Evolutionary conservation across 1,140 invertebrate genomes (phyloP).

Genomic region (Popillia japonica): DNA sequence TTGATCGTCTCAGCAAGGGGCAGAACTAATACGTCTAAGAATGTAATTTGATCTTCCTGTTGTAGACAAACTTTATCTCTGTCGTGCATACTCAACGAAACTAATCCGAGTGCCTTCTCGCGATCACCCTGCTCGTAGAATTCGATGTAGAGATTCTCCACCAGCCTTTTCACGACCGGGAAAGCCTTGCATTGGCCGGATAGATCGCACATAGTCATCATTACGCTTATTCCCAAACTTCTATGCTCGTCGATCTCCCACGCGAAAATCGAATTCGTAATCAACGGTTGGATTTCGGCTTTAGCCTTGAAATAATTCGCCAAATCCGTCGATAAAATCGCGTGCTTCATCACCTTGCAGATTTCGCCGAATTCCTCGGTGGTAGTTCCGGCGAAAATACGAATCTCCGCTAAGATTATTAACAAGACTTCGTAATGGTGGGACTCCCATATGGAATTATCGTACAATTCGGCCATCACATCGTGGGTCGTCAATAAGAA

Average conservation of each 20-base stretch:
- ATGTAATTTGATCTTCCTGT: slow-evolving; percentile 64
- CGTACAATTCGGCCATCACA: slow-evolving; percentile 61
- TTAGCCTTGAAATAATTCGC: slow-evolving; percentile 62
- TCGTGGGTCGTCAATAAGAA: slow-evolving; percentile 61
- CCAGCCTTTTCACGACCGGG: slow-evolving; percentile 59
- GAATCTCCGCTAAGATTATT: slow-evolving; percentile 60
- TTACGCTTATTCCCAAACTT: slow-evolving; percentile 61
- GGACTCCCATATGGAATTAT: slow-evolving; percentile 62
- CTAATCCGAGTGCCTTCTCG: slow-evolving; percentile 62
- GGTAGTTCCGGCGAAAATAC: slow-evolving; percentile 34
- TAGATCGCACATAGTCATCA: slow-evolving; percentile 65
- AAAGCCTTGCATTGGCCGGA: slow-evolving; percentile 64
- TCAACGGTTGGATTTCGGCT: slow-evolving; percentile 57
- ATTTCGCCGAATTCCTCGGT: slow-evolving; percentile 34
- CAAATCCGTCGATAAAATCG: slow-evolving; percentile 65
- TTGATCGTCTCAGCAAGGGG: slow-evolving; percentile 59
- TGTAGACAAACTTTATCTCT: slow-evolving; percentile 59
- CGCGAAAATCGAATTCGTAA: slow-evolving; percentile 58
- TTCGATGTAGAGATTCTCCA: slow-evolving; percentile 60
- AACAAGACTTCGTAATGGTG: slow-evolving; percentile 64
- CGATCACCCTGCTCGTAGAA: slow-evolving; percentile 59
- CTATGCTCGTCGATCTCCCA: slow-evolving; percentile 58
- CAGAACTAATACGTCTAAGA: slow-evolving; percentile 62
- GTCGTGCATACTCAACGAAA: slow-evolving; percentile 65
- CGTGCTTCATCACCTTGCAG: slow-evolving; percentile 60